Percentiles rank a stretch among this genome's conserved stretches.
Conservation (phyloP, 2,113 vertebrate species). For the Larimichthys crocea region DNA sequence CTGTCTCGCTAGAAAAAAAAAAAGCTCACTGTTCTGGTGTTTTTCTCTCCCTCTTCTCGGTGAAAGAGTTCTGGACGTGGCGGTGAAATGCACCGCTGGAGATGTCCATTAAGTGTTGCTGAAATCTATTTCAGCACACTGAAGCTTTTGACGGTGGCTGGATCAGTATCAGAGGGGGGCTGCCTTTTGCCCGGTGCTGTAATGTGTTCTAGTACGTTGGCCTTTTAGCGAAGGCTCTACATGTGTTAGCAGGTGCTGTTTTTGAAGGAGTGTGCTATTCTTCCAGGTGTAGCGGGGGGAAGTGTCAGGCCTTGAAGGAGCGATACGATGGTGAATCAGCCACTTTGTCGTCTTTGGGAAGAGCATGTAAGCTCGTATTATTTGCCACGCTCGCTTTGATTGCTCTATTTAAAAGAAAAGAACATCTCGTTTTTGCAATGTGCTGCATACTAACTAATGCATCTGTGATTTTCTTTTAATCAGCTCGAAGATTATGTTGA, state of each 20-base stretch:
- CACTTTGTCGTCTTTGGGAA: constrained; percentile 22
- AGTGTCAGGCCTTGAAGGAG: constrained; percentile 24
- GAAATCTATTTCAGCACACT: constrained; percentile 62
- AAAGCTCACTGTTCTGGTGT: constrained; percentile 26
- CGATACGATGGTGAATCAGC: constrained; percentile 13
- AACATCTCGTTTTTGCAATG: background rate
- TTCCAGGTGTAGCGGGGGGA: background rate
- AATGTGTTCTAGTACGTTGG: constrained; percentile 5
- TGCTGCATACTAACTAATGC: background rate
- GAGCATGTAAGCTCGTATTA: background rate
- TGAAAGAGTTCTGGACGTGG: constrained; percentile 41
- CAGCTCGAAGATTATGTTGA: constrained; percentile 11
- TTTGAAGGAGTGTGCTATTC: constrained; percentile 21
- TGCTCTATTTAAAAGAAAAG: background rate
- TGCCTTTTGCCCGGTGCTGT: constrained; percentile 48
- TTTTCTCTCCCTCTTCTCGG: constrained; percentile 36
- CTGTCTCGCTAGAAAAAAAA: background rate
- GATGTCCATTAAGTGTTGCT: constrained; percentile 72
- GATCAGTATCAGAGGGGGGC: constrained; percentile 20
- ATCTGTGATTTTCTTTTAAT: background rate
- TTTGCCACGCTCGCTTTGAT: constrained; percentile 12
- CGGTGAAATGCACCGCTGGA: constrained; percentile 48
- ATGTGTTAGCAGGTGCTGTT: constrained; percentile 41
- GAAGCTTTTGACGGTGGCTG: constrained; percentile 46
- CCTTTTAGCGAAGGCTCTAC: constrained; percentile 29